Percentiles rank a stretch among this genome's conserved stretches.
These are phyloP conservation scores for Hanleya hanleyi DNA, from an alignment of 2,888 invertebrate genomes.

Conservation along the genomic window DNA sequence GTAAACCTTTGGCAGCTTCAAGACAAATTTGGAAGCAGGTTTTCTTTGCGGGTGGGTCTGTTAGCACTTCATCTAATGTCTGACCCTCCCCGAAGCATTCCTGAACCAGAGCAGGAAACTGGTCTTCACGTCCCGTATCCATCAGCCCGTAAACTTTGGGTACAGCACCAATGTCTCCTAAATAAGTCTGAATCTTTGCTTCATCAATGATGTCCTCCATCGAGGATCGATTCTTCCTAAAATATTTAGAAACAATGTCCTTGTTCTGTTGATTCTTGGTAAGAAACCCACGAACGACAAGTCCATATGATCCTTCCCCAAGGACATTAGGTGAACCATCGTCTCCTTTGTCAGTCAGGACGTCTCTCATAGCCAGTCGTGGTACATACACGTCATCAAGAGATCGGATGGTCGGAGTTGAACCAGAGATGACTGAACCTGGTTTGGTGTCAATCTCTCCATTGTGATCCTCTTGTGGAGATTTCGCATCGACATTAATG, in stretches of 20 bases:
- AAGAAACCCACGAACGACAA: neutral
- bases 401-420: too few relatives aligned
- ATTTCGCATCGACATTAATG: too few relatives aligned
- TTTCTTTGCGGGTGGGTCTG: neutral
- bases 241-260: neutral
- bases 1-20: neutral
- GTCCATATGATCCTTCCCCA: neutral
- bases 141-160: neutral
- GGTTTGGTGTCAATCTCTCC: too few relatives aligned
- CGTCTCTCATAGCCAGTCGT: too few relatives aligned
- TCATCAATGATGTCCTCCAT: neutral
- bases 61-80: neutral
- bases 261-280: neutral
- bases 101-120: neutral
- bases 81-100: neutral
- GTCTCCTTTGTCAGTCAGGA: too few relatives aligned
- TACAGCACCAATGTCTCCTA: neutral
- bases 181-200: neutral
- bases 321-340: neutral
- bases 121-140: neutral
- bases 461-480: too few relatives aligned
- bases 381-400: too few relatives aligned
- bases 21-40: neutral
- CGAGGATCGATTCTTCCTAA: neutral
- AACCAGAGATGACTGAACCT: too few relatives aligned